Evolutionary conservation across 2,888 invertebrate genomes (phyloP).

Genomic region (Polymixis flavicincta): DNA sequence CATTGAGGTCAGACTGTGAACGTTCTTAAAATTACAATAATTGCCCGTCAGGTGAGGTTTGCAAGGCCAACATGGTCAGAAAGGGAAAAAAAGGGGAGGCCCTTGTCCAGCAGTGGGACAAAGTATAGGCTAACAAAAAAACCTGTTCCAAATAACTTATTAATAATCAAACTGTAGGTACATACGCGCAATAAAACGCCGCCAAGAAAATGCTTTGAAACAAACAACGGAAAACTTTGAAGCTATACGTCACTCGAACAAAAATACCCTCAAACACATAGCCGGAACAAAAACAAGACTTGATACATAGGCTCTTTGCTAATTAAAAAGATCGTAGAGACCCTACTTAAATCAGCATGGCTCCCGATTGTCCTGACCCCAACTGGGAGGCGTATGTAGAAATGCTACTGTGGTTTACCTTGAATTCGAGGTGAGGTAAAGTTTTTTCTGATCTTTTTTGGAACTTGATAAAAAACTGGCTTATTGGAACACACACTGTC

Average conservation of each 20-base stretch:
- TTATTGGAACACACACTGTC: not conserved
- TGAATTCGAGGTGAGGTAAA: not conserved
- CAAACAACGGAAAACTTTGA: constrained; percentile 37
- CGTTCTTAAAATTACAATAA: too few species aligned
- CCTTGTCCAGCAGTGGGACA: too few species aligned
- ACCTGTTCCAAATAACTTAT: not conserved
- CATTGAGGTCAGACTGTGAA: too few species aligned
- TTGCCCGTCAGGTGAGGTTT: too few species aligned
- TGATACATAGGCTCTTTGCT: constrained; percentile 79
- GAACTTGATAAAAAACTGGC: not conserved
- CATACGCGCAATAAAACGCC: constrained; percentile 4
- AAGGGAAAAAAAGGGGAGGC: too few species aligned
- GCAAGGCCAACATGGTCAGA: too few species aligned
- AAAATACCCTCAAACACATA: constrained; percentile 43
- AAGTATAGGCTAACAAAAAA: not conserved
- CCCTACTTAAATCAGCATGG: constrained; percentile 68
- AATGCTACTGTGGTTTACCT: constrained; percentile 7
- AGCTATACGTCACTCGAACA: constrained; percentile 37
- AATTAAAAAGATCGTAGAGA: constrained; percentile 80
- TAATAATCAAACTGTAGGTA: not conserved
- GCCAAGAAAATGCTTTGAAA: constrained; percentile 5
- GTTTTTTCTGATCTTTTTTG: not conserved
- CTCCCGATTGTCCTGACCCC: constrained; percentile 53
- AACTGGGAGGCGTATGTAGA: constrained; percentile 38
- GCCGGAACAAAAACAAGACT: constrained; percentile 68